These are phyloP conservation scores for Aviceda subcristata DNA, from an alignment of 2,113 vertebrate genomes.

Conservation along the genomic window DNA sequence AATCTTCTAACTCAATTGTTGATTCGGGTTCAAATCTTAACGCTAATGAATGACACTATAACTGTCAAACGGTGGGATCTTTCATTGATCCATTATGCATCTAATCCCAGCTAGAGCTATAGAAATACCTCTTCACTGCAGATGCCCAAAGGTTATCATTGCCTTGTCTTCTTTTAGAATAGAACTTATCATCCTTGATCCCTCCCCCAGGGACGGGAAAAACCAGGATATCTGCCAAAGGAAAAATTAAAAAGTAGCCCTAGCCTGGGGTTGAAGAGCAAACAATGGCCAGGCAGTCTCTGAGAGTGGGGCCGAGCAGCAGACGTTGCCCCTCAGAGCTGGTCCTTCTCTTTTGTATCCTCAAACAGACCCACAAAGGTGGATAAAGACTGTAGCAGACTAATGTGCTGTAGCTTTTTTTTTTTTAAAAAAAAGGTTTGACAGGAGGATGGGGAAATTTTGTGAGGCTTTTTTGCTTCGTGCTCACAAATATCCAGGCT, in stretches of 20 bases:
- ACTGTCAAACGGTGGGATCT: not conserved
- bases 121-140: constrained; percentile 33
- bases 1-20: constrained; percentile 27
- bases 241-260: not conserved
- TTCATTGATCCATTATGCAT: constrained; percentile 31
- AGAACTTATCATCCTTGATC: not conserved
- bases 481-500: not conserved
- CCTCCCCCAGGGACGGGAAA: not conserved
- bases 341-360: not conserved
- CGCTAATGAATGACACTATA: constrained; percentile 1
- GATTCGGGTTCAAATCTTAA: constrained; percentile 37
- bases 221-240: not conserved
- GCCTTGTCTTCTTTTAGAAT: constrained; percentile 2
- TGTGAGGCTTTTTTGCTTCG: not conserved
- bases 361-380: not conserved
- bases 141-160: constrained; percentile 28
- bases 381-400: not conserved
- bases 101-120: constrained; percentile 24
- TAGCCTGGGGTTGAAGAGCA: not conserved
- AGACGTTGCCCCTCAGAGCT: not conserved
- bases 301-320: not conserved
- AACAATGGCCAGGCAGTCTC: not conserved
- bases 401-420: not conserved
- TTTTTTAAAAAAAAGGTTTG: not conserved
- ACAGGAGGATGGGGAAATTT: not conserved